Conservation (phyloP, 2,113 vertebrate species). For the Sceloporus undulatus region DNA sequence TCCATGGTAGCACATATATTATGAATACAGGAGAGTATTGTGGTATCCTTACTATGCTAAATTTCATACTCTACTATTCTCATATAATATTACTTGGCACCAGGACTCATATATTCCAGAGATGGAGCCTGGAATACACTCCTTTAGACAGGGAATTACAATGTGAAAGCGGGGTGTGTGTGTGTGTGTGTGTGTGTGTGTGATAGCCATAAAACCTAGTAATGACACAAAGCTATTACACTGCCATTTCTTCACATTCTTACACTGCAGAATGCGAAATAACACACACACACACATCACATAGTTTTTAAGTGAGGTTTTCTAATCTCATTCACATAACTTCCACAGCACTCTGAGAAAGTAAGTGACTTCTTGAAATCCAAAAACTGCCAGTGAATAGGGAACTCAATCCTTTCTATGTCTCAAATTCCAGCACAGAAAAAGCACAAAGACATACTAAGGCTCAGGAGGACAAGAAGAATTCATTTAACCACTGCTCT, state of each 20-base stretch:
- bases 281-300: constrained; percentile 25
- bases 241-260: constrained; percentile 45
- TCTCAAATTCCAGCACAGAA: neutral
- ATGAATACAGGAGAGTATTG: constrained; percentile 17
- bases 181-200: no score
- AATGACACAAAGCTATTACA: constrained; percentile 33
- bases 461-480: neutral
- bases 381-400: neutral
- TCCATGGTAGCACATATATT: constrained; percentile 9
- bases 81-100: constrained; percentile 38
- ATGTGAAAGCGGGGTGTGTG: constrained; percentile 16
- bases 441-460: neutral
- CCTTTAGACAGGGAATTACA: constrained; percentile 38
- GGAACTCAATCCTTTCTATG: constrained; percentile 3
- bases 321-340: constrained; percentile 32
- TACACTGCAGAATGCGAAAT: constrained; percentile 41
- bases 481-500: neutral
- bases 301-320: neutral
- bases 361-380: constrained; percentile 6
- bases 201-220: constrained; percentile 29
- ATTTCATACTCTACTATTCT: constrained; percentile 31
- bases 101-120: constrained; percentile 48
- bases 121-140: neutral
- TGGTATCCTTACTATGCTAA: constrained; percentile 52
- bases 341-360: constrained; percentile 28